These are phyloP conservation scores for Malthinus seriepunctatus DNA, from an alignment of 2,888 invertebrate genomes.

Conservation along the genomic window DNA sequence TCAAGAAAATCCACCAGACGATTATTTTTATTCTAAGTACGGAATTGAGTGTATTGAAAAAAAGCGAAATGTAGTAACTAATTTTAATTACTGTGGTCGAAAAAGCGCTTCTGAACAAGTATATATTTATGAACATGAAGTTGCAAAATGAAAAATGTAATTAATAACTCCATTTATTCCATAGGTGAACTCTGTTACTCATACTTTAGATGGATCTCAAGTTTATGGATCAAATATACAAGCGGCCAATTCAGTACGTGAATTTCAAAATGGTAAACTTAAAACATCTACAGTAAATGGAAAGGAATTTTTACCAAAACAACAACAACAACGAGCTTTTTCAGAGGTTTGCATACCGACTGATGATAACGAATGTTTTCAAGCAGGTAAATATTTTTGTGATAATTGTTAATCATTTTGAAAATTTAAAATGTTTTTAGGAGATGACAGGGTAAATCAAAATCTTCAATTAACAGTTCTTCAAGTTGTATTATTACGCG, in stretches of 20 bases:
- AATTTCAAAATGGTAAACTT: slow-evolving; percentile 64
- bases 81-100: slow-evolving; percentile 66
- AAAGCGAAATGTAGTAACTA: slow-evolving; percentile 61
- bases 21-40: slow-evolving; percentile 63
- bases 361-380: slow-evolving; percentile 61
- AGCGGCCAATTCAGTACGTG: slow-evolving; percentile 61
- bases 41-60: slow-evolving; percentile 71
- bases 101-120: slow-evolving; percentile 73
- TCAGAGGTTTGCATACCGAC: slow-evolving; percentile 65
- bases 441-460: slow-evolving; percentile 78
- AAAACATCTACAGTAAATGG: slow-evolving; percentile 68
- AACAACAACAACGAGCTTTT: slow-evolving; percentile 56
- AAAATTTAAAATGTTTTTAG: slow-evolving; percentile 54
- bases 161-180: slow-evolving; percentile 19
- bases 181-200: slow-evolving; percentile 75
- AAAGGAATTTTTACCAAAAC: slow-evolving; percentile 66
- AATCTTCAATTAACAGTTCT: slow-evolving; percentile 73
- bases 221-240: slow-evolving; percentile 71
- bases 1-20: slow-evolving; percentile 62
- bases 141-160: background rate
- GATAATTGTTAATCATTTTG: slow-evolving; percentile 47
- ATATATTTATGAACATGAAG: too few relatives aligned
- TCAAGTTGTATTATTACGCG: slow-evolving; percentile 76
- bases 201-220: slow-evolving; percentile 72
- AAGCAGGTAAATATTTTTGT: background rate